phyloP scores from a whole-genome alignment of 2,113 vertebrate genomes.

The Dromaius novaehollandiae region DNA sequence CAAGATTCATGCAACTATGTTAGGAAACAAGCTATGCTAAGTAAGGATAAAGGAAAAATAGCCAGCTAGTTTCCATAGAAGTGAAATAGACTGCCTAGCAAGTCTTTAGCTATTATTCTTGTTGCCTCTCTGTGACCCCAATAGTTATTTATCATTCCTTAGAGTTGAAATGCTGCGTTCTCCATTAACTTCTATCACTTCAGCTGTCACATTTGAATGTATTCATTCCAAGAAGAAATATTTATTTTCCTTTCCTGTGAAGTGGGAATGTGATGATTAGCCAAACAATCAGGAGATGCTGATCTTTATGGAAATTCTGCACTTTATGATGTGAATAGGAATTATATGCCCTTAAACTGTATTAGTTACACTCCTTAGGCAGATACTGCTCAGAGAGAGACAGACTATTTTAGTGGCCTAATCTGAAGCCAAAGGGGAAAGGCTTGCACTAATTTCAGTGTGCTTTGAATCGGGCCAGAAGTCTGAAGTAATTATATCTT shows the following conservation, averaged over 20 bases:
- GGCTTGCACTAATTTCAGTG: neutral
- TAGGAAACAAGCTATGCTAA: neutral
- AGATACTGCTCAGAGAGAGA: neutral
- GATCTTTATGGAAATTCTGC: constrained; percentile 8
- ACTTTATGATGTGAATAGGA: neutral
- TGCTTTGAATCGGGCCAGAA: neutral
- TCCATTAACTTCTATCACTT: constrained; percentile 38
- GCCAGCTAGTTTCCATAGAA: neutral
- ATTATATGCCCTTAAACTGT: neutral
- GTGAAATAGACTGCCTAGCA: neutral
- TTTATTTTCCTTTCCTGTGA: neutral
- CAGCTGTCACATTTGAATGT: constrained; percentile 16
- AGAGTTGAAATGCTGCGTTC: neutral
- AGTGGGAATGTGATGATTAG: neutral
- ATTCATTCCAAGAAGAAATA: neutral
- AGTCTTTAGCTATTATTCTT: neutral
- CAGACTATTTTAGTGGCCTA: neutral
- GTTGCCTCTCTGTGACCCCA: neutral
- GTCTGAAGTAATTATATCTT: neutral
- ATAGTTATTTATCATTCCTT: neutral
- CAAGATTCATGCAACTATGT: neutral
- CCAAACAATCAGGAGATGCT: neutral
- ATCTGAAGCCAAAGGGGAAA: neutral
- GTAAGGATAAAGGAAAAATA: neutral
- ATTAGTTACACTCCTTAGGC: constrained; percentile 19